Conservation (phyloP, 2,113 vertebrate genomes). For the Callorhinus ursinus region DNA sequence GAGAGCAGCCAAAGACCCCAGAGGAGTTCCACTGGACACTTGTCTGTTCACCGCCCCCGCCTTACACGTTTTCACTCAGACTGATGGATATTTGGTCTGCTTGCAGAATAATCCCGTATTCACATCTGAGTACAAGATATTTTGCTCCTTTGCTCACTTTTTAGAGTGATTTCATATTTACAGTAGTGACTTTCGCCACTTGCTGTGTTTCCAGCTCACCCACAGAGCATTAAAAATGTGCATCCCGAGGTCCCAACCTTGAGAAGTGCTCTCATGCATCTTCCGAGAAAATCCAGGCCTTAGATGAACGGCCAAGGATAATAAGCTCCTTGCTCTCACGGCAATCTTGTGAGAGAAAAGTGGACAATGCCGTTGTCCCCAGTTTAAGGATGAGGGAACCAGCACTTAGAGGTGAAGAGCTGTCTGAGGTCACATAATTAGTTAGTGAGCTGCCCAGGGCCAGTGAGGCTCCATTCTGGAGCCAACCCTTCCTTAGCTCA, state of each 20-base stretch:
- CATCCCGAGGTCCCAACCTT: fast-evolving
- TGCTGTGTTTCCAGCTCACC: not conserved
- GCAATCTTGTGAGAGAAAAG: not conserved
- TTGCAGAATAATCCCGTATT: not conserved
- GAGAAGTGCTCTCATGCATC: fast-evolving
- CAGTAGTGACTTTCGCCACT: not conserved
- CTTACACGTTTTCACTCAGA: fast-evolving
- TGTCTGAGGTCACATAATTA: not conserved
- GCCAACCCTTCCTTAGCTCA: not conserved
- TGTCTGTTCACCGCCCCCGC: not conserved
- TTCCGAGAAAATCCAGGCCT: not conserved
- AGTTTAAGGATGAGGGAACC: not conserved
- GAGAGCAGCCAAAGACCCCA: no score
- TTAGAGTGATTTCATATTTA: no score
- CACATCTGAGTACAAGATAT: not conserved
- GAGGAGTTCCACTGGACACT: fast-evolving
- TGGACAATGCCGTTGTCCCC: not conserved
- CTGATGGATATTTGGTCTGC: fast-evolving
- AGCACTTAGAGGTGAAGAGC: no score
- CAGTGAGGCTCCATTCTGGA: not conserved
- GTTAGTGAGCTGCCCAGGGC: fast-evolving
- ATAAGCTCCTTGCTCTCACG: not conserved
- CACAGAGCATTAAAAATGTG: not conserved
- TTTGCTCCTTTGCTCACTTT: not conserved
- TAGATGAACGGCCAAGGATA: no score